phyloP scores from a whole-genome alignment of 2,888 invertebrate genomes.

The Lasioglossum marginatum region DNA sequence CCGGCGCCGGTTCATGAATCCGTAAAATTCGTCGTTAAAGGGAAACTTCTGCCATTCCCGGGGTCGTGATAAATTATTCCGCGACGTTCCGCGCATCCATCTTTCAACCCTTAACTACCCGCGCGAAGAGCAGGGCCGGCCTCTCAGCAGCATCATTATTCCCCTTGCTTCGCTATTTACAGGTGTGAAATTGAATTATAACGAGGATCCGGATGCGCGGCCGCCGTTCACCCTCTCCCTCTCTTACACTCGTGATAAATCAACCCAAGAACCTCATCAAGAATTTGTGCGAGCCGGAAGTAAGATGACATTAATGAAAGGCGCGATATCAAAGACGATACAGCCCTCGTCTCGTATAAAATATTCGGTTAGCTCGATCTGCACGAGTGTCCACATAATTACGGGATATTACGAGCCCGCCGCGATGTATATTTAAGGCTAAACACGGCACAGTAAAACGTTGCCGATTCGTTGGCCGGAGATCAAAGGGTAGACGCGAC shows the following conservation, averaged over 20 bases:
- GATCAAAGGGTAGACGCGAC: neutral
- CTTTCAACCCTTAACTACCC: constrained; percentile 30
- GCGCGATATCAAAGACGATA: neutral
- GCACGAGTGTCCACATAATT: neutral
- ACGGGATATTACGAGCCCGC: neutral
- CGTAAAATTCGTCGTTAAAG: constrained; percentile 32
- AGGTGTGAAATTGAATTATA: constrained; percentile 24
- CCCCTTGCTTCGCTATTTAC: constrained; percentile 15
- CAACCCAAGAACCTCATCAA: neutral
- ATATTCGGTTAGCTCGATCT: neutral
- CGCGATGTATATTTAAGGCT: neutral
- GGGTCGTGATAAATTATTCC: constrained; percentile 27
- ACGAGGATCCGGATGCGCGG: constrained; percentile 3
- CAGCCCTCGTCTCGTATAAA: neutral
- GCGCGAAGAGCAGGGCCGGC: neutral
- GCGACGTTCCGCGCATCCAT: constrained; percentile 29
- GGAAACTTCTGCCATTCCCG: constrained; percentile 25
- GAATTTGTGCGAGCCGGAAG: neutral
- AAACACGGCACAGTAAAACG: constrained; percentile 6
- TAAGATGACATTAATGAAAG: constrained; percentile 1
- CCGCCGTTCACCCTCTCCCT: neutral
- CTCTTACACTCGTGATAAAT: neutral
- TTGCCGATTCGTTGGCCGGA: neutral
- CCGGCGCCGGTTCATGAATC: constrained; percentile 27
- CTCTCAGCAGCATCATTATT: constrained; percentile 13